Conservation (phyloP, 1,140 invertebrate species). For the Lepidurus couesii region DNA sequence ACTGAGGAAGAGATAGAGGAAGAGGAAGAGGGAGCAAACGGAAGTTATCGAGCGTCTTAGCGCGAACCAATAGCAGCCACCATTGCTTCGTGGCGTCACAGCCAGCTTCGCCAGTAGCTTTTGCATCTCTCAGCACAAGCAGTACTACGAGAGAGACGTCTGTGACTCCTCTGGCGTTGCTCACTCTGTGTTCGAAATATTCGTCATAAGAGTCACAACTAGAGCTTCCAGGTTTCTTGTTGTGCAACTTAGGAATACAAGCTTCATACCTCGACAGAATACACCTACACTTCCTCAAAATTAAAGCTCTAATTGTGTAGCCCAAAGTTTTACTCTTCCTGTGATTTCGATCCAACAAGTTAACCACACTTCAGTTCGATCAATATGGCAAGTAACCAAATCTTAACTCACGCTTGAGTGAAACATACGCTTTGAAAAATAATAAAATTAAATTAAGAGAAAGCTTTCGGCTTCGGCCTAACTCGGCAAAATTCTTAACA, state of each 20-base stretch:
- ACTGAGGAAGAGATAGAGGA: not conserved
- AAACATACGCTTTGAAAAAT: not conserved
- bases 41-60: conserved; percentile 3
- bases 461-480: not conserved
- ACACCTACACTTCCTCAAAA: too few species aligned
- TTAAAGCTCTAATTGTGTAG: too few species aligned
- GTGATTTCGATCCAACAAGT: too few species aligned
- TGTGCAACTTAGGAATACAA: too few species aligned
- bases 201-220: too few species aligned
- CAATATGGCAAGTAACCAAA: conserved; percentile 11
- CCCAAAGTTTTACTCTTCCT: too few species aligned
- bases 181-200: too few species aligned
- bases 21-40: not conserved
- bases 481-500: not conserved
- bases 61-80: not conserved
- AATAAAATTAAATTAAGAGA: not conserved
- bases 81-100: not conserved
- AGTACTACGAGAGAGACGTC: too few species aligned
- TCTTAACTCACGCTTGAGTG: not conserved
- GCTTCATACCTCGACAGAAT: too few species aligned
- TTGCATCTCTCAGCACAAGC: not conserved
- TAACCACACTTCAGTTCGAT: not conserved
- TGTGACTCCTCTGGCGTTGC: too few species aligned
- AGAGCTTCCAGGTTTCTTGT: too few species aligned
- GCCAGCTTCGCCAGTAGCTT: not conserved